Conservation (phyloP, 2,888 invertebrate genomes). For the Caenorhabditis macrosperma region DNA sequence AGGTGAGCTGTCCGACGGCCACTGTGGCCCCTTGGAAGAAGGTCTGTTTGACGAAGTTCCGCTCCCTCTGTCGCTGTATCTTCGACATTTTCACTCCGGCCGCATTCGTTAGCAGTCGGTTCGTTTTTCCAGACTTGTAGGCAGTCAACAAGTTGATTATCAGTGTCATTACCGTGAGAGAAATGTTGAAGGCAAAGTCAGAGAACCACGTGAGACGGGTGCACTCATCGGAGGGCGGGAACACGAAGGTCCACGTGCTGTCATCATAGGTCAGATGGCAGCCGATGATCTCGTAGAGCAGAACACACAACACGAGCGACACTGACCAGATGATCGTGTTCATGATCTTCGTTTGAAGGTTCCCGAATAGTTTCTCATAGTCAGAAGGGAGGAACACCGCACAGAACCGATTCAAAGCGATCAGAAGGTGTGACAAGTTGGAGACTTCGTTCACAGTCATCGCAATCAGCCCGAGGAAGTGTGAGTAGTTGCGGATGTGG, state of each 20-base stretch:
- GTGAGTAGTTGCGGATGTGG: constrained; percentile 3
- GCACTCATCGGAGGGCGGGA: constrained; percentile 14
- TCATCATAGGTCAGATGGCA: constrained; percentile 29
- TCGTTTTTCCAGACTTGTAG: constrained; percentile 24
- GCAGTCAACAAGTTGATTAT: constrained; percentile 23
- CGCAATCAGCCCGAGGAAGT: constrained; percentile 17
- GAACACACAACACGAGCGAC: constrained; percentile 4
- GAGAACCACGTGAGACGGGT: constrained; percentile 27
- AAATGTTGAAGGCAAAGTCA: constrained; percentile 33
- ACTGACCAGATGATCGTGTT: constrained; percentile 14
- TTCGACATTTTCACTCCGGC: constrained; percentile 41
- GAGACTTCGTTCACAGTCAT: constrained; percentile 35
- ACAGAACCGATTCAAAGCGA: constrained; percentile 34
- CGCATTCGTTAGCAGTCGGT: constrained; percentile 32
- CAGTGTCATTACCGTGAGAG: constrained; percentile 22
- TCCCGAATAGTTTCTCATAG: constrained; percentile 23
- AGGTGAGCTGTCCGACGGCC: constrained; percentile 23
- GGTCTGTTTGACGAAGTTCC: constrained; percentile 27
- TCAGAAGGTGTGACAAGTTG: constrained; percentile 28
- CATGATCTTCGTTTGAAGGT: constrained; percentile 11
- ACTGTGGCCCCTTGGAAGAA: constrained; percentile 35
- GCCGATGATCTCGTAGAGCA: constrained; percentile 24
- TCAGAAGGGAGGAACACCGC: constrained; percentile 18
- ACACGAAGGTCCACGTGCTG: constrained; percentile 22
- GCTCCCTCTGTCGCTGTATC: constrained; percentile 19